Percentiles rank a stretch among this genome's conserved stretches.
Evolutionary conservation across 2,797 vertebrate species (phyloP).

Genomic region (Intellagama lesueurii): DNA sequence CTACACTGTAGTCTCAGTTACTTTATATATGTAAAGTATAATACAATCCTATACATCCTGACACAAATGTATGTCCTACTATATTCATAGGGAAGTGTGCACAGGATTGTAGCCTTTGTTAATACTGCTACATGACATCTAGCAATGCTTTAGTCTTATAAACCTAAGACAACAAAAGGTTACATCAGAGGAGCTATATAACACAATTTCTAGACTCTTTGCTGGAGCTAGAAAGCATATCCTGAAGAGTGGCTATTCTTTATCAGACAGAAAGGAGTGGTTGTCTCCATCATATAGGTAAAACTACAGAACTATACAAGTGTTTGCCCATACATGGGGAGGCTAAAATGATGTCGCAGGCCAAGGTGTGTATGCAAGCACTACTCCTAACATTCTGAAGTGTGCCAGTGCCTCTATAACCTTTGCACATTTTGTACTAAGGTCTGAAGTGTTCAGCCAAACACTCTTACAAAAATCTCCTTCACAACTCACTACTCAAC

Average conservation of each 20-base stretch:
- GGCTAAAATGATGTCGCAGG: neutral
- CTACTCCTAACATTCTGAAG: neutral
- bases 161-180: neutral
- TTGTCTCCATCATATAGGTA: neutral
- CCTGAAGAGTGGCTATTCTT: neutral
- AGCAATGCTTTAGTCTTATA: neutral
- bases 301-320: neutral
- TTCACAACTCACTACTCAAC: neutral
- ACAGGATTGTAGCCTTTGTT: neutral
- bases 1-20: neutral
- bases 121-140: neutral
- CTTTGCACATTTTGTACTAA: neutral
- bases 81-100: neutral
- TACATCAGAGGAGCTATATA: neutral
- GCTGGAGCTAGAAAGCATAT: neutral
- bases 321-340: neutral
- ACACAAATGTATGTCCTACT: neutral
- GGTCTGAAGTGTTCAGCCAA: neutral
- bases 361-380: neutral
- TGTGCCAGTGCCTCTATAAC: neutral
- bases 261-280: neutral
- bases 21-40: neutral
- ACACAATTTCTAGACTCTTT: neutral
- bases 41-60: neutral
- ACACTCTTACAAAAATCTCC: neutral